phyloP scores from a whole-genome alignment of 2,888 invertebrate genomes.

The Agrilus mali region DNA sequence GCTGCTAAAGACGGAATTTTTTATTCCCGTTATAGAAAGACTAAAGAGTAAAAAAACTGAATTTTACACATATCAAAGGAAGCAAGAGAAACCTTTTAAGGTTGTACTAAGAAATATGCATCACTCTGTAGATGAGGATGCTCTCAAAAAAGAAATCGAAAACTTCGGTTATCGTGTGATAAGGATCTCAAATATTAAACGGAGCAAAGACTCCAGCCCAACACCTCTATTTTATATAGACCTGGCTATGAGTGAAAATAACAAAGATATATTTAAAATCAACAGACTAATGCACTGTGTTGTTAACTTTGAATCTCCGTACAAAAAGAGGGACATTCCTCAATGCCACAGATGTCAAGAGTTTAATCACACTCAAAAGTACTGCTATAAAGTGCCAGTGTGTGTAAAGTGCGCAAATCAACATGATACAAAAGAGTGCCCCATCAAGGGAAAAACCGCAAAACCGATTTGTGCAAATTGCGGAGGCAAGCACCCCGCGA shows the following conservation, averaged over 20 bases:
- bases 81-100: too few species aligned
- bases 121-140: too few species aligned
- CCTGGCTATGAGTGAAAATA: not conserved
- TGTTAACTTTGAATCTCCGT: conserved; percentile 1
- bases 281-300: conserved; percentile 1
- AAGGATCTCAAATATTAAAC: conserved; percentile 3
- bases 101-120: too few species aligned
- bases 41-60: too few species aligned
- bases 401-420: conserved; percentile 6
- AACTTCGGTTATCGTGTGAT: not conserved
- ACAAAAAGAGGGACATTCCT: conserved; percentile 1
- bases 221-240: not conserved
- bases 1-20: too few species aligned
- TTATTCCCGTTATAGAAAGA: too few species aligned
- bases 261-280: conserved; percentile 6
- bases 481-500: conserved; percentile 4
- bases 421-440: conserved; percentile 1
- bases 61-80: too few species aligned
- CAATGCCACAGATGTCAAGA: conserved; percentile 6
- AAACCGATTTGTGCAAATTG: conserved; percentile 6
- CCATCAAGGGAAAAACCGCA: conserved; percentile 1
- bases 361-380: conserved; percentile 5
- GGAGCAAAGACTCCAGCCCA: not conserved
- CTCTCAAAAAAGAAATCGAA: too few species aligned
- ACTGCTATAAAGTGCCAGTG: conserved; percentile 1